Evolutionary conservation across 2,888 invertebrate genomes (phyloP), one percentile per base, ranked within the genome.

Genomic region (Agriopis marginaria): DNA sequence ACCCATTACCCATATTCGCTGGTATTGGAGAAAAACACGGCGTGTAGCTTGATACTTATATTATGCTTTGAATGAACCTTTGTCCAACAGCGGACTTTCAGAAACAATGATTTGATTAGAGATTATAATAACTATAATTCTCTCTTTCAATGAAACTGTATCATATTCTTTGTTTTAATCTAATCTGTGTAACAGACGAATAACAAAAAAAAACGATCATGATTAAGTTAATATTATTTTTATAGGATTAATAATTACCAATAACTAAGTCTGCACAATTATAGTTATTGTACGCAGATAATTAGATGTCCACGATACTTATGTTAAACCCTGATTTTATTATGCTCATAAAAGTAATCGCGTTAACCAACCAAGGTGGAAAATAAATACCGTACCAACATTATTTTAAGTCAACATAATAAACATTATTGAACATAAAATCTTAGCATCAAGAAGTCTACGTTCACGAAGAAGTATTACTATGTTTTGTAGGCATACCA

Each of bases 401-500:
- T 50, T 61, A 68, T 49, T 14, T 47, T 10, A 60, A 53, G 42
- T 49, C 63, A 60, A 47, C 55, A 44, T 40, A 32, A 4, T 23
- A 23, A 23, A 23, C 2, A 23, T 23, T 23, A 5, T 7, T 66
- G 59, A 59, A 10, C 66, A 70, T 70, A 66, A 66, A 66, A 59
- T 45, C 53, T 62, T 47, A 53, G 58, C 62, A 65, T 7, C 58
- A 44, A 51, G 56, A 47, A 65, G 47, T 62, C 7, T 10, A 42
- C 59, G 0, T 8, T 23, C 17, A 23, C 17, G 17, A 23, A 23
- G 17, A 23, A 23, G 17, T 23, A 23, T 23, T 23, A 23, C 17
- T 23, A 2, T 23, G 2, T 23, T 23, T 23, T 23, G 17, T 23
- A 23, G 17, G 17, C 2, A 23, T 23, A 23, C 17, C 17, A 23